Evolutionary conservation across 1,140 invertebrate species (phyloP).

Genomic region (Thaumetopoea pityocampa): DNA sequence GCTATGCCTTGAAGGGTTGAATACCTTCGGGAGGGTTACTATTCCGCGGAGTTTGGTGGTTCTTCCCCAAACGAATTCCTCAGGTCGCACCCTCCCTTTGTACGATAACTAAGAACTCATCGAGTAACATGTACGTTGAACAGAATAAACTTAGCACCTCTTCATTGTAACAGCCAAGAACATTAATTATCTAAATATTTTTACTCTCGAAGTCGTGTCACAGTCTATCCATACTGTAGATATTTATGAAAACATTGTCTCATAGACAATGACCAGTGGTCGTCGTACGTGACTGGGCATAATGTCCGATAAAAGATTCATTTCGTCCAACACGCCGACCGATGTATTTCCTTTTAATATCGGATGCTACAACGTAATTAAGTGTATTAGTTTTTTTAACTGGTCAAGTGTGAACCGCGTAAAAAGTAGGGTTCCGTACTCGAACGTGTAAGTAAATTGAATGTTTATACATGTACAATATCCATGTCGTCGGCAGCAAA

Average conservation of each 20-base stretch:
- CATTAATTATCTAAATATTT: constrained; percentile 17
- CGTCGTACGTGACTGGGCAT: constrained; percentile 19
- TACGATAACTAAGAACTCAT: constrained; percentile 1
- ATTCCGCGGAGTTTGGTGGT: too few relatives aligned
- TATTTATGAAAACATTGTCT: constrained; percentile 32
- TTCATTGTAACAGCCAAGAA: not conserved
- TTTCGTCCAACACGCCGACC: constrained; percentile 5
- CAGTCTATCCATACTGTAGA: constrained; percentile 17
- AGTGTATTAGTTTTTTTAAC: too few relatives aligned
- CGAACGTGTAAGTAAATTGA: too few relatives aligned
- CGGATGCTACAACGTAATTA: not conserved
- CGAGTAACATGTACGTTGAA: not conserved
- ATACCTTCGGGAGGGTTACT: too few relatives aligned
- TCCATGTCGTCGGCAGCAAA: too few relatives aligned
- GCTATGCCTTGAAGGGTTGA: too few relatives aligned
- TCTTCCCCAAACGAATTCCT: too few relatives aligned
- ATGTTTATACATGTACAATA: too few relatives aligned
- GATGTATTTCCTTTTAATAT: constrained; percentile 10
- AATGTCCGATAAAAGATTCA: constrained; percentile 10
- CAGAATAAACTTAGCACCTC: not conserved
- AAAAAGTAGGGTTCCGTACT: too few relatives aligned
- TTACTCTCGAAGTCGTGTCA: constrained; percentile 9
- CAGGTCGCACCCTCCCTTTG: too few relatives aligned
- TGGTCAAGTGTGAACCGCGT: too few relatives aligned
- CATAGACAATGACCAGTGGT: constrained; percentile 24